Conservation (phyloP, 2,113 vertebrate genomes). For the Vimba vimba region DNA sequence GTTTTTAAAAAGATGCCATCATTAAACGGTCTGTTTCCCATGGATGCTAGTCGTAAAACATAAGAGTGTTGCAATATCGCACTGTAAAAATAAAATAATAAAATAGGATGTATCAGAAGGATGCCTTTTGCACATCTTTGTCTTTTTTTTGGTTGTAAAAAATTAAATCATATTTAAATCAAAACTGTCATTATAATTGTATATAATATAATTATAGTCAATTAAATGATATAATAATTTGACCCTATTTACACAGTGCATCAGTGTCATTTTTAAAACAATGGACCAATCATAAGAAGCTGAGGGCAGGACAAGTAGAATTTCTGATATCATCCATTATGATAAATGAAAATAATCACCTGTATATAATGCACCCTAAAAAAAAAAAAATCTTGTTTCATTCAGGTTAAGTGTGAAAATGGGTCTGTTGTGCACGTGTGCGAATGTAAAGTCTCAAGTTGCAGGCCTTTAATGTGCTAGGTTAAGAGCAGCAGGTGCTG, state of each 20-base stretch:
- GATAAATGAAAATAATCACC: neutral
- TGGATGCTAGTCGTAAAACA: neutral
- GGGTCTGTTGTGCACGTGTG: slow-evolving; percentile 14
- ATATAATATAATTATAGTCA: neutral
- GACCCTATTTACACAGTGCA: neutral
- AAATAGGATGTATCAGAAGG: neutral
- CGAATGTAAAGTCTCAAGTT: slow-evolving; percentile 1
- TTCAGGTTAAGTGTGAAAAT: slow-evolving; percentile 5
- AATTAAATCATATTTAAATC: neutral
- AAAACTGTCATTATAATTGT: neutral
- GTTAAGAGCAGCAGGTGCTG: slow-evolving; percentile 47
- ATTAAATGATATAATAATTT: neutral
- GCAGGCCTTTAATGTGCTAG: slow-evolving; percentile 9
- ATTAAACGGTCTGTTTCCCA: slow-evolving; percentile 7
- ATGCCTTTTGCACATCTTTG: neutral
- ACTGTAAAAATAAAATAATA: no score
- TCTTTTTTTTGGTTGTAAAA: neutral
- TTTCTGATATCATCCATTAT: neutral
- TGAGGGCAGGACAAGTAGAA: neutral
- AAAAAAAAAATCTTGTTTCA: neutral
- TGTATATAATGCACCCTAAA: neutral
- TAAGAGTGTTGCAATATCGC: neutral
- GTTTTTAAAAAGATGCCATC: slow-evolving; percentile 8
- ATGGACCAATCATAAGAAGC: neutral
- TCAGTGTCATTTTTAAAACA: neutral